Evolutionary conservation across 2,113 vertebrate species (phyloP).

Genomic region (Sprattus sprattus): DNA sequence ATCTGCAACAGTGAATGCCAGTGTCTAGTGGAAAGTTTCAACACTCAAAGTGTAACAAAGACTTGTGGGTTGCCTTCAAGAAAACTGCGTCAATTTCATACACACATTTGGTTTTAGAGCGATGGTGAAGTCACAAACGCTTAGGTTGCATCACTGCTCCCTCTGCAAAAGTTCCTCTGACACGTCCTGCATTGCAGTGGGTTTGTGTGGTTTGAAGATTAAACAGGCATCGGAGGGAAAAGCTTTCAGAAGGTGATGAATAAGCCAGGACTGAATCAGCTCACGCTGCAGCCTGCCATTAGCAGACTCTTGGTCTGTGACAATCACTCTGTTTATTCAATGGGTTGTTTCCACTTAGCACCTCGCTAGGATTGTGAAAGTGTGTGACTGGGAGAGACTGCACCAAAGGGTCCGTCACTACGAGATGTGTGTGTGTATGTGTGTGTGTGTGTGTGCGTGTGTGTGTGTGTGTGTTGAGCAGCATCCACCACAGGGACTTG

Average conservation of each 20-base stretch:
- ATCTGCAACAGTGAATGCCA: neutral
- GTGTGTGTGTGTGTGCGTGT: neutral
- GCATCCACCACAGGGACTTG: neutral
- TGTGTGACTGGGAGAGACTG: constrained; percentile 22
- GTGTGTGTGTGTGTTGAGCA: neutral
- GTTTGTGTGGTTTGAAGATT: neutral
- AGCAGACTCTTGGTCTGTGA: neutral
- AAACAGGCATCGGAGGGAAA: neutral
- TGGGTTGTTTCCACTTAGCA: neutral
- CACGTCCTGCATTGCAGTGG: neutral
- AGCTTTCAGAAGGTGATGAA: neutral
- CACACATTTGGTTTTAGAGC: neutral
- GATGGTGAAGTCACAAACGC: neutral
- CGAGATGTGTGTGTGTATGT: constrained; percentile 44
- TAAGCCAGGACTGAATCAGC: neutral
- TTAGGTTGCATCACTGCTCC: neutral
- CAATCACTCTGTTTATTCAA: constrained; percentile 2
- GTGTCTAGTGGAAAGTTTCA: neutral
- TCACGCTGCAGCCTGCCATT: neutral
- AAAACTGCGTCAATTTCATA: neutral
- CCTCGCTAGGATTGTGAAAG: constrained; percentile 41
- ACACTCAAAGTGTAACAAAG: neutral
- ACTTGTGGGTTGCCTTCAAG: neutral
- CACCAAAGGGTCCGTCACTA: neutral
- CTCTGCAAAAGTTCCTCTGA: neutral